Conservation (phyloP, 2,888 invertebrate species). For the Meiosimyza platycephala region DNA sequence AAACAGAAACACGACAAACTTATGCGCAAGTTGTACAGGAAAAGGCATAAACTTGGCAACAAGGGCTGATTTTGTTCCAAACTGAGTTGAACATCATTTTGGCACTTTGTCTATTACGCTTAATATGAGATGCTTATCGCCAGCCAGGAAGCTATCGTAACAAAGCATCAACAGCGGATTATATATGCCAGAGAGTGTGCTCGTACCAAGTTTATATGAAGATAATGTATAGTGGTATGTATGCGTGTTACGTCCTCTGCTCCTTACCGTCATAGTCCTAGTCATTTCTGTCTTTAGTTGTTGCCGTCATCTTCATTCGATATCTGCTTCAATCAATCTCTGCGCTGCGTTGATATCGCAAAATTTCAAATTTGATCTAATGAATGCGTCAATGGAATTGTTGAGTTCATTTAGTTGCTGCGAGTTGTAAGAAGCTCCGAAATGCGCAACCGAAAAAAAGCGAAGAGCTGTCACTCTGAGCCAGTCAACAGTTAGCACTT, state of each 20-base stretch:
- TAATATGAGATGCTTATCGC: constrained; percentile 24
- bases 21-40: not conserved
- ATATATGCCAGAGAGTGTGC: constrained; percentile 18
- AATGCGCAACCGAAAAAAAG: not conserved
- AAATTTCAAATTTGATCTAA: constrained; percentile 38
- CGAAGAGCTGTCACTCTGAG: not conserved
- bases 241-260: not conserved
- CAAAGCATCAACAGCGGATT: constrained; percentile 27
- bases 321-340: constrained; percentile 36
- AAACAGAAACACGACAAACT: not conserved
- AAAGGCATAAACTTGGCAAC: not conserved
- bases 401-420: constrained; percentile 33
- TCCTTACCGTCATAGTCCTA: not conserved
- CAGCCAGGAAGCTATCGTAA: constrained; percentile 8
- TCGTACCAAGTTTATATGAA: not conserved
- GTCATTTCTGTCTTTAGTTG: constrained; percentile 8
- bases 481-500: not conserved
- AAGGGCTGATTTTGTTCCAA: not conserved
- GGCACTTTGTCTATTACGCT: constrained; percentile 28
- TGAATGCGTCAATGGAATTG: constrained; percentile 35
- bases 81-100: not conserved
- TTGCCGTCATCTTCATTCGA: constrained; percentile 3
- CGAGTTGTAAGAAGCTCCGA: constrained; percentile 4
- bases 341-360: constrained; percentile 31
- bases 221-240: not conserved